Conservation (phyloP, 2,888 invertebrate species). For the Machimus atricapillus region DNA sequence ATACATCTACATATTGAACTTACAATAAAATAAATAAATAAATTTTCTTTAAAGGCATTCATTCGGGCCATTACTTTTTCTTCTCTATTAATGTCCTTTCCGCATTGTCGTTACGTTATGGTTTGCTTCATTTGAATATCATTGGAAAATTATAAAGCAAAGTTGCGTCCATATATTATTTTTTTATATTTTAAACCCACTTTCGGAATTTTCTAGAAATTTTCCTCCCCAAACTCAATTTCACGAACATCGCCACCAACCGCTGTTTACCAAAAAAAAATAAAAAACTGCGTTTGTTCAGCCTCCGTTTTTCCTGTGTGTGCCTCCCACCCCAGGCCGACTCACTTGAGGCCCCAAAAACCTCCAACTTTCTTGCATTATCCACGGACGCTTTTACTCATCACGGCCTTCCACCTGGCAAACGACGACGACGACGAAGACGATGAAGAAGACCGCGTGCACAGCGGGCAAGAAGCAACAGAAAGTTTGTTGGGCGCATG, state of each 20-base stretch:
- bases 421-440: not conserved
- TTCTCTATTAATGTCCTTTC: not conserved
- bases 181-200: not conserved
- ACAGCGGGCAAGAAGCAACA: not conserved
- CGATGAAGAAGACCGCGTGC: not conserved
- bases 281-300: not conserved
- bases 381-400: not conserved
- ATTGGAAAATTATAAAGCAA: not conserved
- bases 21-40: too few species aligned
- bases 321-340: not conserved
- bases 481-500: slow-evolving; percentile 9
- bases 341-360: not conserved
- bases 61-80: not conserved
- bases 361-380: not conserved
- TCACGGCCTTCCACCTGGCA: not conserved
- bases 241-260: not conserved
- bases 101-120: not conserved
- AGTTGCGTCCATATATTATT: not conserved
- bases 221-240: not conserved
- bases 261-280: not conserved
- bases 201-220: not conserved
- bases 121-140: not conserved
- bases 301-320: not conserved
- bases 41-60: too few species aligned
- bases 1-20: too few species aligned